phyloP scores from a whole-genome alignment of 2,113 vertebrate genomes.

The Pavo muticus region DNA sequence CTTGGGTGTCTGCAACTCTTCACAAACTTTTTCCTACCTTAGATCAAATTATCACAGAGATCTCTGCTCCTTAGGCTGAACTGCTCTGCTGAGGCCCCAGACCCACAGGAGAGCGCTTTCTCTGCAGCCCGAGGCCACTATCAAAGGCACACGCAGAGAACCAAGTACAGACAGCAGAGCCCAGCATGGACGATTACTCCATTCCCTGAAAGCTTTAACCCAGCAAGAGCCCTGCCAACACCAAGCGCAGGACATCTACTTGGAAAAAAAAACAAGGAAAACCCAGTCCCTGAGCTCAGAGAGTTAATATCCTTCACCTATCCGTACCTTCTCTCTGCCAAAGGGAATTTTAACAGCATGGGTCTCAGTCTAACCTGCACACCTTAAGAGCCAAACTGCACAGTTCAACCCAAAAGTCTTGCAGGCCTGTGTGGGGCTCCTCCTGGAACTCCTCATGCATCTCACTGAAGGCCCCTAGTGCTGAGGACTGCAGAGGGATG shows the following conservation, averaged over 20 bases:
- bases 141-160: not conserved
- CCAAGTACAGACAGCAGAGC: not conserved
- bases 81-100: not conserved
- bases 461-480: not conserved
- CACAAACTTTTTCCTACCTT: not conserved
- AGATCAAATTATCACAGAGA: not conserved
- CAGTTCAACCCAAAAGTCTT: not conserved
- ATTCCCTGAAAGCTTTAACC: not conserved
- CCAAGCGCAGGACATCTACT: accelerated
- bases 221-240: not conserved
- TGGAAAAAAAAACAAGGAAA: not conserved
- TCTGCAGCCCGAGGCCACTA: not conserved
- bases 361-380: not conserved
- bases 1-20: not conserved
- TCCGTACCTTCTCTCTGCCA: accelerated
- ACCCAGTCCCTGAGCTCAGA: not conserved
- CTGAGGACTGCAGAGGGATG: not conserved
- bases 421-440: accelerated
- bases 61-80: not conserved
- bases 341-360: not conserved
- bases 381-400: not conserved
- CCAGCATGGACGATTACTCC: not conserved
- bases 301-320: not conserved
- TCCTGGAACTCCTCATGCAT: not conserved
- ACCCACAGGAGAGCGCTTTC: not conserved